These are phyloP conservation scores for Zaprionus lachaisei DNA, from an alignment of 1,140 invertebrate genomes.

Conservation along the genomic window DNA sequence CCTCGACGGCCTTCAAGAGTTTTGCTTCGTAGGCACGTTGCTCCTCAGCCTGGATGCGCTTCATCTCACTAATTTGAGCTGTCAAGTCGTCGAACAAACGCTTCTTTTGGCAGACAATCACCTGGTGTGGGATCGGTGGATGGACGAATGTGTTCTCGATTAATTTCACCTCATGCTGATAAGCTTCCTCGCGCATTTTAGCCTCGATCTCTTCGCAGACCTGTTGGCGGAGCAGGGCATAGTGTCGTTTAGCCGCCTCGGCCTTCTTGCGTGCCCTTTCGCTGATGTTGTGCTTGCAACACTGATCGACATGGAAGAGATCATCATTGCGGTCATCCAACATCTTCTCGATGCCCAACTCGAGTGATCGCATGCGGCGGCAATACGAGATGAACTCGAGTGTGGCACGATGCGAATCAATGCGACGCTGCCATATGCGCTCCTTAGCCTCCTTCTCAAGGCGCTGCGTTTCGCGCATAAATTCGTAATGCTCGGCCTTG, in stretches of 20 bases:
- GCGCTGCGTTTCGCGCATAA: slow-evolving; percentile 55
- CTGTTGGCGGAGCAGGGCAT: slow-evolving; percentile 59
- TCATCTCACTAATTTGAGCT: slow-evolving; percentile 67
- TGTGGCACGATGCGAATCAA: slow-evolving; percentile 58
- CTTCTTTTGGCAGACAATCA: slow-evolving; percentile 40
- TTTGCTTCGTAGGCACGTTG: slow-evolving; percentile 50
- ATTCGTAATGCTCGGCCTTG: slow-evolving; percentile 58
- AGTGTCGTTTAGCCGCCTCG: slow-evolving; percentile 52
- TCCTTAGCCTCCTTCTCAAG: slow-evolving; percentile 55
- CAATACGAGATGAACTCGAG: slow-evolving; percentile 69
- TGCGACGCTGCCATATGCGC: slow-evolving; percentile 41
- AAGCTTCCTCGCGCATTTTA: slow-evolving; percentile 52
- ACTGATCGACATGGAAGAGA: slow-evolving; percentile 64
- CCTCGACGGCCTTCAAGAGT: slow-evolving; percentile 58
- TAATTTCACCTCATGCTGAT: slow-evolving; percentile 68
- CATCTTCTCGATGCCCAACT: slow-evolving; percentile 68
- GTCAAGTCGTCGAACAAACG: slow-evolving; percentile 57
- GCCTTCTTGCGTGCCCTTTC: slow-evolving; percentile 46
- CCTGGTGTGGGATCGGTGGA: slow-evolving; percentile 54
- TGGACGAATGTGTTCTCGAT: slow-evolving; percentile 73
- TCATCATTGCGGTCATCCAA: slow-evolving; percentile 69
- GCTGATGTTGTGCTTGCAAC: slow-evolving; percentile 69
- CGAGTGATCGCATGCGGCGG: slow-evolving; percentile 63
- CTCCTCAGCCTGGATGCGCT: slow-evolving; percentile 65
- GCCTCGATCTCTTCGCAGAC: slow-evolving; percentile 71